A percentile compares a stretch with the other conserved stretches of the same genome.
phyloP scores from a whole-genome alignment of 2,797 vertebrate genomes.

The Epinephelus malabaricus region DNA sequence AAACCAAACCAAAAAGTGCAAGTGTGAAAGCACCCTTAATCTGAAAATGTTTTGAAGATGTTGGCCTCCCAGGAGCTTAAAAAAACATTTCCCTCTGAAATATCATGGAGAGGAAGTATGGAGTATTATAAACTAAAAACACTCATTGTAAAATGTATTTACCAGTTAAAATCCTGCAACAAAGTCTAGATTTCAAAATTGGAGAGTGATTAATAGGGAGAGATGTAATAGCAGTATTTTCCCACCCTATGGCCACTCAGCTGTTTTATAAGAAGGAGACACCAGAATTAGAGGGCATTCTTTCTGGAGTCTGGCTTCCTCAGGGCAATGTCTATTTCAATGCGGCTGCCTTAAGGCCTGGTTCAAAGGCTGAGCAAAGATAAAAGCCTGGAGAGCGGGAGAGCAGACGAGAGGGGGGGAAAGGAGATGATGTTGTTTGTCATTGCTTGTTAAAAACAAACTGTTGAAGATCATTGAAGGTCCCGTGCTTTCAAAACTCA shows the following conservation, averaged over 20 bases:
- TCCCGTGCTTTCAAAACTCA: conserved; percentile 51
- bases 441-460: conserved; percentile 76
- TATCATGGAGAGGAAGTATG: neutral
- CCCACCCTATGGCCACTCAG: conserved; percentile 31
- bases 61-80: too few relatives aligned
- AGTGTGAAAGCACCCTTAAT: too few relatives aligned
- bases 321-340: conserved; percentile 59
- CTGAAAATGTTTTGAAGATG: too few relatives aligned
- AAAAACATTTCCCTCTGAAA: too few relatives aligned
- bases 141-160: neutral
- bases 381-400: conserved; percentile 63
- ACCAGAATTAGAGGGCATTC: conserved; percentile 53
- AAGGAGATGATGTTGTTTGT: conserved; percentile 68
- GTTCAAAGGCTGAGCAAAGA: conserved; percentile 77
- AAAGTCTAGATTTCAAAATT: conserved; percentile 32
- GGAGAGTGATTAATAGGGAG: conserved; percentile 37
- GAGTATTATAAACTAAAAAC: neutral
- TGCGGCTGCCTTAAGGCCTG: conserved; percentile 62
- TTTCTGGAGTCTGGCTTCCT: conserved; percentile 58
- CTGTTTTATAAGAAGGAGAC: conserved; percentile 48
- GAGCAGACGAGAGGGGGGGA: conserved; percentile 14
- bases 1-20: too few relatives aligned
- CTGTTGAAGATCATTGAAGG: conserved; percentile 63
- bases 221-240: conserved; percentile 27
- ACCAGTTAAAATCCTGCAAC: neutral